Percentiles rank a stretch among this genome's conserved stretches.
These are phyloP conservation scores for Erebia epiphron DNA, from an alignment of 2,888 invertebrate species.

Conservation along the genomic window DNA sequence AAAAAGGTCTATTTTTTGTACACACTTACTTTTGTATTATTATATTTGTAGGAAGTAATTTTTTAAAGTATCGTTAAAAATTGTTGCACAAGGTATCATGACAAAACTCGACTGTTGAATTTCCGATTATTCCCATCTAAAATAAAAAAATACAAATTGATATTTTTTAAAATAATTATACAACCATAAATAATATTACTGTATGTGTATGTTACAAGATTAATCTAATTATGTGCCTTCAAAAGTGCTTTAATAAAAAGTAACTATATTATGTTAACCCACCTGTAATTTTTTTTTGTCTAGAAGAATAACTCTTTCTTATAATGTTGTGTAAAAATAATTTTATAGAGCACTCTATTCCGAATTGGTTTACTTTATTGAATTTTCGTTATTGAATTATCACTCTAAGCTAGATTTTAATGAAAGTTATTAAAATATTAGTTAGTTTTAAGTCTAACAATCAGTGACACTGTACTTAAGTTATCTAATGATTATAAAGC, in stretches of 20 bases:
- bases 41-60: not conserved
- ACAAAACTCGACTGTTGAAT: not conserved
- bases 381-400: not conserved
- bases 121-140: not conserved
- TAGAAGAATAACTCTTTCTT: not conserved
- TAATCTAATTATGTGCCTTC: constrained; percentile 1
- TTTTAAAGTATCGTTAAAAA: not conserved
- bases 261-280: not conserved
- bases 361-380: constrained; percentile 5
- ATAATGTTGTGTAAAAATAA: not conserved
- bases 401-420: not conserved
- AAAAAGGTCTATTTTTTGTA: not conserved
- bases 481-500: not conserved
- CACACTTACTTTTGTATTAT: not conserved
- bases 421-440: not conserved
- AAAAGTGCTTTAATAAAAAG: constrained; percentile 6
- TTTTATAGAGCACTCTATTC: not conserved
- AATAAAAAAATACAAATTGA: not conserved
- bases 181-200: no score
- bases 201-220: no score
- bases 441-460: not conserved
- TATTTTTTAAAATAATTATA: not conserved
- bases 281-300: not conserved
- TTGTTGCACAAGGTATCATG: not conserved
- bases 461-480: constrained; percentile 2